Evolutionary conservation across 2,113 vertebrate genomes (phyloP), one percentile per base, ranked within the genome.

Genomic region (Theristicus caerulescens): DNA sequence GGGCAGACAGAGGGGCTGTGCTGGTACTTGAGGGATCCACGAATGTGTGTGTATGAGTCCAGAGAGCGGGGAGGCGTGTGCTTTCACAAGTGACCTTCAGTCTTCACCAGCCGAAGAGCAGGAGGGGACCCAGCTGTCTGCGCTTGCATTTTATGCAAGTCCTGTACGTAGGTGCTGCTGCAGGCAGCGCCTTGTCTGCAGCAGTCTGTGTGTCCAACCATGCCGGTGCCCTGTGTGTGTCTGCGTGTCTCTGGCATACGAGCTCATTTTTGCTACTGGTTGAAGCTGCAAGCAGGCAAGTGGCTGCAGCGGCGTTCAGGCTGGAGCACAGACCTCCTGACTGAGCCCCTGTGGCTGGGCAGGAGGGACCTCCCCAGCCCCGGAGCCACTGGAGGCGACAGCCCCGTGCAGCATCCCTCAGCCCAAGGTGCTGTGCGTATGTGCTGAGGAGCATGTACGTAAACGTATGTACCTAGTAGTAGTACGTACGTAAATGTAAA

Each of bases 401-500:
- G 19, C 40, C 57, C 14, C 5, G 1, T 27, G 15, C 11, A 71
- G 40, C 67, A 25, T 71, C 46, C 14, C 29, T 65, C 51, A 70
- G 54, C 32, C 14, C 3, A 0, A 1, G 1, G 21, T 47, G 20
- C 42, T 83, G 13, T 38, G 25, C 4, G 11, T 29, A 0, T 16
- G 9, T 42, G 7, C 79, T 65, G 78, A 13, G 74, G 62, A 38
- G 34, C 2, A 1, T 26, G 34, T 64, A 8, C 8, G 0, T 34
- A 27, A 31, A 25, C 25, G 11, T 74, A 7, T 14, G 40, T 42
- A 9, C 18, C 25, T 49, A 15, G 20, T 26, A 58, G 16, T 12
- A n/a, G 24, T 36, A 7, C 2, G 1, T 17, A 7, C 1, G 2
- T 51, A 16, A 34, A 14, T 8, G 21, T 65, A 61, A 51, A 65